Conservation (phyloP, 1,140 invertebrate species). For the Charaxes varanes region DNA sequence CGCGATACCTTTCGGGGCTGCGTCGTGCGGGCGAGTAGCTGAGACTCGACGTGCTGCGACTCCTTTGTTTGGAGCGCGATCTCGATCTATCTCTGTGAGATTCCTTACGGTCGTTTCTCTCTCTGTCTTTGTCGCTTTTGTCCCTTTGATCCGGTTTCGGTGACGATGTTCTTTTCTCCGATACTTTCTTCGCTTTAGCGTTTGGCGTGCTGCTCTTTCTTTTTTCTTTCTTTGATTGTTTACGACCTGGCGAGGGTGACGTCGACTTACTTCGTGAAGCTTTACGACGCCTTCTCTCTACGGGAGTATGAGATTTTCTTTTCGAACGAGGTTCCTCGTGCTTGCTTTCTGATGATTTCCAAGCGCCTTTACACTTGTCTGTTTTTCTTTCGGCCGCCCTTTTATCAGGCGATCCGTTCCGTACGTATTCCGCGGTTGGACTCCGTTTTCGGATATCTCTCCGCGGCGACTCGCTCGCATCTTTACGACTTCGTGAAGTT, state of each 20-base stretch:
- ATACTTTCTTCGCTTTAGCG: constrained; percentile 31
- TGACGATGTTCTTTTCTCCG: constrained; percentile 28
- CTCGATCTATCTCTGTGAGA: constrained; percentile 30
- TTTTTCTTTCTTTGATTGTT: constrained; percentile 37
- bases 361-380: constrained; percentile 32
- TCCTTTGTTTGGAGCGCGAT: constrained; percentile 41
- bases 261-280: constrained; percentile 37
- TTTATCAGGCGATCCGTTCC: constrained; percentile 22
- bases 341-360: constrained; percentile 32
- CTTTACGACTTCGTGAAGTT: constrained; percentile 32
- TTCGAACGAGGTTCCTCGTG: constrained; percentile 29
- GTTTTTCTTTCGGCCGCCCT: constrained; percentile 23
- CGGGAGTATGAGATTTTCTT: constrained; percentile 34
- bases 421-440: constrained; percentile 31
- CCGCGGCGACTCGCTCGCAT: constrained; percentile 25
- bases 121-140: constrained; percentile 33
- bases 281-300: constrained; percentile 25
- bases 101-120: constrained; percentile 29
- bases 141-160: constrained; percentile 28
- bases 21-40: constrained; percentile 79
- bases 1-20: constrained; percentile 78
- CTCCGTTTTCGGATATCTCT: constrained; percentile 29
- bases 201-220: constrained; percentile 29
- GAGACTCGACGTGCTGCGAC: constrained; percentile 73
- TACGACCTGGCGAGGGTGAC: constrained; percentile 32